Evolutionary conservation across 2,888 invertebrate genomes (phyloP), one percentile per base, ranked within the genome.

Genomic region (Dryadula phaetusa): DNA sequence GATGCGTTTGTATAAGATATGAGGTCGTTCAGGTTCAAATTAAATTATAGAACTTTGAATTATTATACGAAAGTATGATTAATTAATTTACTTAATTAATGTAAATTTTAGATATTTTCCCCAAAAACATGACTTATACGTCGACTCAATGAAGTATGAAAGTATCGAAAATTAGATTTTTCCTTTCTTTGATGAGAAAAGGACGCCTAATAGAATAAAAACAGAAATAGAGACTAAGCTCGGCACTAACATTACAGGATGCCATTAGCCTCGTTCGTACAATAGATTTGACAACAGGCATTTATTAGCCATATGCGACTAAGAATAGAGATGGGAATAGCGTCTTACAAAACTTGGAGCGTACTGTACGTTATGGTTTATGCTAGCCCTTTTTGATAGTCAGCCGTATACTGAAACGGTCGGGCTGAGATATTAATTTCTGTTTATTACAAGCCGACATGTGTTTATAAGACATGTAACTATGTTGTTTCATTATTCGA

Each of bases 401-500:
- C 67, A 64, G 53, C 64, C 67, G 63, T 70, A 70, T 70, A 70
- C 70, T 62, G 67, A 64, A 70, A 70, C 65, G 69, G 67, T 64
- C 71, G 72, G 63, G 60, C 64, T 62, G 67, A 58, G 82, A 84
- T 89, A 90, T 90, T 90, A 90, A 90, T 90, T 85, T 86, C 83
- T 84, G 79, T 88, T 87, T 90, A 90, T 86, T 84, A 84, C 75
- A 81, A 82, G 82, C 84, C 81, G 81, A 86, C 89, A 90, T 90
- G 87, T 87, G 87, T 82, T 85, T 86, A 84, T 84, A 88, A 88
- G 87, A 87, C 84, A 87, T 83, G 87, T 87, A 85, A 88, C 87
- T 88, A 85, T 88, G 86, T 88, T 88, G 86, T 88, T 87, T 86
- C 88, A 87, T 89, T 88, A 88, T 90, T 87, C 84, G 87, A 82